A percentile compares a stretch with the other conserved stretches of the same genome.
These are phyloP conservation scores for Eristalis tenax DNA, from an alignment of 2,888 invertebrate genomes.

Conservation along the genomic window DNA sequence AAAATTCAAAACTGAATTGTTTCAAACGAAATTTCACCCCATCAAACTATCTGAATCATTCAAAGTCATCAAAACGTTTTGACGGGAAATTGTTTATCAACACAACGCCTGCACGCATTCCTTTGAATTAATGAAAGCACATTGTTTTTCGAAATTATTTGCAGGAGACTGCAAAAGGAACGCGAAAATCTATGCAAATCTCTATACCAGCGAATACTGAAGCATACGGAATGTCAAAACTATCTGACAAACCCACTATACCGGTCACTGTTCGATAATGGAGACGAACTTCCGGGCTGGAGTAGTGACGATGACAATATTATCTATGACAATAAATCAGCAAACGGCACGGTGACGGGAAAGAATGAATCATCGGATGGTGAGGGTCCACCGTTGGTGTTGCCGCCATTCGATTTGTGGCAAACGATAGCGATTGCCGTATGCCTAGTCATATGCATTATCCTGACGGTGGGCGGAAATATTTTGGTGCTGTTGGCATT, in stretches of 20 bases:
- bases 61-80: background rate
- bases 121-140: background rate
- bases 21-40: too few species aligned
- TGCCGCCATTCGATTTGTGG: conserved; percentile 95
- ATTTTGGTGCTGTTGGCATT: conserved; percentile 97
- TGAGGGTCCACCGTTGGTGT: conserved; percentile 83
- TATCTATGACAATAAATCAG: conserved; percentile 76
- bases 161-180: conserved; percentile 88
- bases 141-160: background rate
- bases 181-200: conserved; percentile 88
- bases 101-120: background rate
- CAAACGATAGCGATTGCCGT: conserved; percentile 94
- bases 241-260: conserved; percentile 81
- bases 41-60: background rate
- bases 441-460: conserved; percentile 92
- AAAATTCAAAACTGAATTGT: too few species aligned
- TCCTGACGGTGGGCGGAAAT: conserved; percentile 97
- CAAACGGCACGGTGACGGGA: conserved; percentile 75
- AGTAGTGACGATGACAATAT: conserved; percentile 75
- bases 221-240: conserved; percentile 85
- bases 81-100: background rate
- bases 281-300: conserved; percentile 79
- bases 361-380: conserved; percentile 73
- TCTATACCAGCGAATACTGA: conserved; percentile 84
- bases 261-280: conserved; percentile 81